These are phyloP conservation scores for Picus viridis DNA, from an alignment of 2,797 vertebrate species.

Conservation along the genomic window DNA sequence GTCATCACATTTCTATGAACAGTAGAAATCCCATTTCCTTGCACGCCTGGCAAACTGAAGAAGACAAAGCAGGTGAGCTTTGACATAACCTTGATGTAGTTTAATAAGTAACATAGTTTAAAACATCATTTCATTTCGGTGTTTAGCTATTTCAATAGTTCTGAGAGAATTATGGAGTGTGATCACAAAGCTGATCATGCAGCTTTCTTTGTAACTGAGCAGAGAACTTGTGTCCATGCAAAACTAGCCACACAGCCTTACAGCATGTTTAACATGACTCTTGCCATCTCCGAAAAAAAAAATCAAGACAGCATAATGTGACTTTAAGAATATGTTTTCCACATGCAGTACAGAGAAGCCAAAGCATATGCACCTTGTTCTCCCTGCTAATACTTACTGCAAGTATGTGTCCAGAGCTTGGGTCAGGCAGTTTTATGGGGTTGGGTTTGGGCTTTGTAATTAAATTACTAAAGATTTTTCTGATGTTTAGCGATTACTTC, in stretches of 20 bases:
- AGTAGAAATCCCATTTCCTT: not conserved
- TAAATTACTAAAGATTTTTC: not conserved
- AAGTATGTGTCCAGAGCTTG: not conserved
- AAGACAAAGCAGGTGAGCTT: slow-evolving; percentile 22
- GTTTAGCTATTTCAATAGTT: not conserved
- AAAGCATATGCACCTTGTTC: not conserved
- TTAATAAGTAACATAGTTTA: not conserved
- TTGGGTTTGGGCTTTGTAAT: not conserved
- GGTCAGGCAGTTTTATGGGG: rapidly evolving
- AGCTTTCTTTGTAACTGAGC: not conserved
- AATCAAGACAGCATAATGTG: not conserved
- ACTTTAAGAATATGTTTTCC: not conserved
- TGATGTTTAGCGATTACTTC: not conserved
- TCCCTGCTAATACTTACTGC: not conserved
- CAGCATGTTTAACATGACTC: not conserved
- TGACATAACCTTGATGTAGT: not conserved
- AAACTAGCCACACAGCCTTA: not conserved
- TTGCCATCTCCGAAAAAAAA: not conserved
- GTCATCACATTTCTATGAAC: not conserved
- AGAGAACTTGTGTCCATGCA: not conserved
- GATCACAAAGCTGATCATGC: not conserved
- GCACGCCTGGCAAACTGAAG: not conserved
- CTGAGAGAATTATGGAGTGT: not conserved
- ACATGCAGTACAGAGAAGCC: not conserved
- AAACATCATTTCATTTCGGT: not conserved